These are phyloP conservation scores for Incurvaria masculella DNA, from an alignment of 2,888 invertebrate species.

Conservation along the genomic window DNA sequence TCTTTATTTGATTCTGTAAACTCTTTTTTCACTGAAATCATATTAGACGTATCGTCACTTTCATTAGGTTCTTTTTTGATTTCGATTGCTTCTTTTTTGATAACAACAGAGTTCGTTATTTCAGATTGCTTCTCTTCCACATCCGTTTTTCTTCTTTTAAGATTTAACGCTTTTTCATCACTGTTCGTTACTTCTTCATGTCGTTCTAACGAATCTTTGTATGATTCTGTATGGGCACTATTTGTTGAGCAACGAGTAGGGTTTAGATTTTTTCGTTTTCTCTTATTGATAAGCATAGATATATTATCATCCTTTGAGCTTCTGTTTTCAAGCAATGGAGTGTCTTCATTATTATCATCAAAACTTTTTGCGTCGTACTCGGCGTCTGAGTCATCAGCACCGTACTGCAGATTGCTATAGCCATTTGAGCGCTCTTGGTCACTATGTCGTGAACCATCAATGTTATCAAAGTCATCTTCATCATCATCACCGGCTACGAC, in stretches of 20 bases:
- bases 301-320: conserved; percentile 43
- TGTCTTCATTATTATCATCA: conserved; percentile 38
- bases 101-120: background rate
- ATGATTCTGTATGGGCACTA: conserved; percentile 21
- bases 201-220: conserved; percentile 18
- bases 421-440: conserved; percentile 38
- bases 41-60: conserved; percentile 28
- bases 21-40: conserved; percentile 41
- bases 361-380: conserved; percentile 45
- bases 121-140: background rate
- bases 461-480: conserved; percentile 62
- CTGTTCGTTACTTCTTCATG: conserved; percentile 23
- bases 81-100: conserved; percentile 9
- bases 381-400: conserved; percentile 42
- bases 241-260: conserved; percentile 73
- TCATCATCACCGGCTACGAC: conserved; percentile 79
- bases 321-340: conserved; percentile 21
- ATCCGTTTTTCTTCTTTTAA: conserved; percentile 40
- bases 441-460: conserved; percentile 29
- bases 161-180: conserved; percentile 32
- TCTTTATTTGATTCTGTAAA: conserved; percentile 32
- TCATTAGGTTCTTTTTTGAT: conserved; percentile 34
- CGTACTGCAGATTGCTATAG: conserved; percentile 25
- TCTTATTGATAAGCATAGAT: conserved; percentile 62
- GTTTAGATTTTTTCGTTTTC: conserved; percentile 87